These are phyloP conservation scores for Diabrotica balteata DNA, from an alignment of 2,888 invertebrate genomes.

Conservation along the genomic window DNA sequence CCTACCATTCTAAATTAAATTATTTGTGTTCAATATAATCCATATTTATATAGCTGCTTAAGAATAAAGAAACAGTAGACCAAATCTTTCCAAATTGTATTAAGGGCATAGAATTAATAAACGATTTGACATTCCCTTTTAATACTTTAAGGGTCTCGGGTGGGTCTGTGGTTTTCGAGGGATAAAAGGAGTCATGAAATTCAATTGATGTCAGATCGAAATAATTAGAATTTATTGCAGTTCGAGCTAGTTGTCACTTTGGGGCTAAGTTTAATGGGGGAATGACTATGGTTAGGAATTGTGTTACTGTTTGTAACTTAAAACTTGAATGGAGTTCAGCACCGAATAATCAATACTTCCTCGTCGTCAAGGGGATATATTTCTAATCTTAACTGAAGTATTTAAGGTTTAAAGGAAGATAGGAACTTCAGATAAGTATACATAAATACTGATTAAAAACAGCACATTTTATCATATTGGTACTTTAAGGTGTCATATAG, in stretches of 20 bases:
- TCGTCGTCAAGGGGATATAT: not conserved
- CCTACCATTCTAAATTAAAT: too few relatives aligned
- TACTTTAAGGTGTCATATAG: too few relatives aligned
- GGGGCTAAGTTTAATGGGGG: constrained; percentile 16
- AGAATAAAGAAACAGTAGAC: too few relatives aligned
- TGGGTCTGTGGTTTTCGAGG: constrained; percentile 26
- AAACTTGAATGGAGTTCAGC: constrained; percentile 1
- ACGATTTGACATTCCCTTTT: constrained; percentile 34
- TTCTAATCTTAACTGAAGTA: too few relatives aligned
- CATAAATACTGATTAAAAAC: not conserved
- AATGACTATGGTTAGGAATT: constrained; percentile 9
- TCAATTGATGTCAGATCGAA: constrained; percentile 33
- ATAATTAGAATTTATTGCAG: constrained; percentile 32
- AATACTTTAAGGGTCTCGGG: constrained; percentile 26
- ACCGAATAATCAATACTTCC: not conserved
- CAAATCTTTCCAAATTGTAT: constrained; percentile 25
- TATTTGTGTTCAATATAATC: too few relatives aligned
- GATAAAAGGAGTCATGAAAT: constrained; percentile 30
- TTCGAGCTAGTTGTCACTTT: constrained; percentile 24
- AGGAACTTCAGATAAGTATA: too few relatives aligned
- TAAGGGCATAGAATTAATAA: constrained; percentile 31
- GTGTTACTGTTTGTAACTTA: constrained; percentile 11
- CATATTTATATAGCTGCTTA: too few relatives aligned
- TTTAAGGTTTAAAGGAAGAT: too few relatives aligned
- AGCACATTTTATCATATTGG: too few relatives aligned